These are phyloP conservation scores for Osmoderma eremita DNA, from an alignment of 2,888 invertebrate species.

Conservation along the genomic window DNA sequence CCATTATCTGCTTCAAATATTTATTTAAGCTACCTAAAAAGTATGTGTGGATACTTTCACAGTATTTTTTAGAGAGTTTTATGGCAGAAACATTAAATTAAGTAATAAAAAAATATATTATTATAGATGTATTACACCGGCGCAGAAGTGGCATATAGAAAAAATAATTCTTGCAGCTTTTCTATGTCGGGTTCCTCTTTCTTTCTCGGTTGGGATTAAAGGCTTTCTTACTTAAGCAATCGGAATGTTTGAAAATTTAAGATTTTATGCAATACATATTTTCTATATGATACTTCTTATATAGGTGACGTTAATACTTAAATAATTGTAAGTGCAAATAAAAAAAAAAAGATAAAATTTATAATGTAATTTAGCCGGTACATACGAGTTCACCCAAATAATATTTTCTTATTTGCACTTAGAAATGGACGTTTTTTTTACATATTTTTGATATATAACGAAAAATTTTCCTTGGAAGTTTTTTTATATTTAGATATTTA, in stretches of 20 bases:
- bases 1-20: constrained; percentile 35
- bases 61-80: constrained; percentile 26
- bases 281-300: constrained; percentile 7
- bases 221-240: neutral
- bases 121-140: neutral
- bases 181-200: neutral
- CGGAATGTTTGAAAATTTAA: neutral
- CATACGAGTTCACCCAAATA: no score
- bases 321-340: neutral
- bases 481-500: neutral
- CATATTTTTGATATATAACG: neutral
- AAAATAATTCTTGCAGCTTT: no score
- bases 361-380: no score
- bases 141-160: neutral
- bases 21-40: constrained; percentile 34
- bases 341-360: no score
- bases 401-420: constrained; percentile 10
- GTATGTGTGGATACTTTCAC: constrained; percentile 14
- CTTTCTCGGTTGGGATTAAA: neutral
- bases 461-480: constrained; percentile 18
- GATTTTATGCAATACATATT: neutral
- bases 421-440: constrained; percentile 18
- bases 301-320: neutral
- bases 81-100: constrained; percentile 15
- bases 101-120: constrained; percentile 7